Evolutionary conservation across 2,888 invertebrate species (phyloP).

Genomic region (Tetragnatha montana): DNA sequence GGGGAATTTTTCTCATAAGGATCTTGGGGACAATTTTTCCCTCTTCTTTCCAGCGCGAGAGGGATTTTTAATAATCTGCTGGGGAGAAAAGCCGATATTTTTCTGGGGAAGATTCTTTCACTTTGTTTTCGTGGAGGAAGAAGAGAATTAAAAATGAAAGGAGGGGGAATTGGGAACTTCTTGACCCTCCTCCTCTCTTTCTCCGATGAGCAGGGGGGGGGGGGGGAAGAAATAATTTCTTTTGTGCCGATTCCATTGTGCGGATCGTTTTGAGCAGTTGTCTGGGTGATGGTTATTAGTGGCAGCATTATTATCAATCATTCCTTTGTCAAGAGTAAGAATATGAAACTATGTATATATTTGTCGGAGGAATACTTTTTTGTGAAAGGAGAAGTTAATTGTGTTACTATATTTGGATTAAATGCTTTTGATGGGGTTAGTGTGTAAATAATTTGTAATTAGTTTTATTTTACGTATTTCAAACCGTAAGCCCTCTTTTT

Average conservation of each 20-base stretch:
- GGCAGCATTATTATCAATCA: not conserved
- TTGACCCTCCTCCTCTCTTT: constrained; percentile 37
- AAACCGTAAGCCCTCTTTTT: too few relatives aligned
- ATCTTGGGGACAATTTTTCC: constrained; percentile 45
- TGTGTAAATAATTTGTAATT: too few relatives aligned
- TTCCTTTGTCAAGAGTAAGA: not conserved
- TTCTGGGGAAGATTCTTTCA: constrained; percentile 36
- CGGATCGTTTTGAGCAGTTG: not conserved
- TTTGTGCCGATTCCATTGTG: not conserved
- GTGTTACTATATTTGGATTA: too few relatives aligned
- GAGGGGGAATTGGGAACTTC: constrained; percentile 32
- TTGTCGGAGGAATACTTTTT: too few relatives aligned
- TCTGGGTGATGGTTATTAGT: not conserved
- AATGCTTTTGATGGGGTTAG: too few relatives aligned
- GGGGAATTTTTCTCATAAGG: constrained; percentile 19
- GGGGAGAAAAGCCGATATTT: constrained; percentile 41
- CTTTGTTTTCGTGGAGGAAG: constrained; percentile 21
- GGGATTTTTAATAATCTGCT: constrained; percentile 53
- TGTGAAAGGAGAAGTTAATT: too few relatives aligned
- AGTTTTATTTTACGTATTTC: too few relatives aligned
- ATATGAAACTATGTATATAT: too few relatives aligned
- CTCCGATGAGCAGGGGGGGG: not conserved
- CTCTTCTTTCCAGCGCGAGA: not conserved
- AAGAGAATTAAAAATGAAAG: constrained; percentile 47
- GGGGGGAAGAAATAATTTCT: not conserved